Conservation (phyloP, 2,113 vertebrate genomes). For the Pampusana beccarii region DNA sequence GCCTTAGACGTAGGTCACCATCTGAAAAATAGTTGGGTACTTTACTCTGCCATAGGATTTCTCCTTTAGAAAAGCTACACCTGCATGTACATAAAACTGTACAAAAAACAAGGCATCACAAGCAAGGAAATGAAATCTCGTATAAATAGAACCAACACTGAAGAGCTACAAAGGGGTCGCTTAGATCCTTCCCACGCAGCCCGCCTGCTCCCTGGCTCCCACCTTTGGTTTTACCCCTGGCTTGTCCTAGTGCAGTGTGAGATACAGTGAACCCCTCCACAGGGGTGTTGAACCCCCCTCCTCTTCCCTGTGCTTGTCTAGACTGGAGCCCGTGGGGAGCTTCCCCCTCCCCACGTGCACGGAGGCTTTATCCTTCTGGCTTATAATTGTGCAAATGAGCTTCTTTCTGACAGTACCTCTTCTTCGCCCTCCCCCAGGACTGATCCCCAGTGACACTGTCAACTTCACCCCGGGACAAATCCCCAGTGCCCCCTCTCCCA, state of each 20-base stretch:
- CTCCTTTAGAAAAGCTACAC: slow-evolving; percentile 89
- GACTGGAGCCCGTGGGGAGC: slow-evolving; percentile 46
- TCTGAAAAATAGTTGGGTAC: slow-evolving; percentile 86
- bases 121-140: slow-evolving; percentile 83
- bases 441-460: neutral
- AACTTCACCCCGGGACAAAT: neutral
- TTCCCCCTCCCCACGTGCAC: neutral
- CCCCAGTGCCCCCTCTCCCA: neutral
- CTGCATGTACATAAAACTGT: slow-evolving; percentile 99
- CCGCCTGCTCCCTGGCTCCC: slow-evolving; percentile 62
- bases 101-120: slow-evolving; percentile 96
- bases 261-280: slow-evolving; percentile 14
- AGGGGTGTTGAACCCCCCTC: neutral
- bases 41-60: slow-evolving; percentile 74
- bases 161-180: slow-evolving; percentile 82
- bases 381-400: slow-evolving; percentile 72
- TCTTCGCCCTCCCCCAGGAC: neutral
- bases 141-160: slow-evolving; percentile 92
- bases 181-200: slow-evolving; percentile 69
- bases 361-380: slow-evolving; percentile 68
- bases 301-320: slow-evolving; percentile 65
- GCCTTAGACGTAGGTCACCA: slow-evolving; percentile 74
- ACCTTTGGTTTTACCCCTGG: slow-evolving; percentile 75
- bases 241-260: slow-evolving; percentile 71
- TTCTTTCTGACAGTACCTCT: slow-evolving; percentile 33